Percentiles rank a stretch among this genome's conserved stretches.
These are phyloP conservation scores for Rhynchomys soricoides DNA, from an alignment of 2,113 vertebrate genomes.

Conservation along the genomic window DNA sequence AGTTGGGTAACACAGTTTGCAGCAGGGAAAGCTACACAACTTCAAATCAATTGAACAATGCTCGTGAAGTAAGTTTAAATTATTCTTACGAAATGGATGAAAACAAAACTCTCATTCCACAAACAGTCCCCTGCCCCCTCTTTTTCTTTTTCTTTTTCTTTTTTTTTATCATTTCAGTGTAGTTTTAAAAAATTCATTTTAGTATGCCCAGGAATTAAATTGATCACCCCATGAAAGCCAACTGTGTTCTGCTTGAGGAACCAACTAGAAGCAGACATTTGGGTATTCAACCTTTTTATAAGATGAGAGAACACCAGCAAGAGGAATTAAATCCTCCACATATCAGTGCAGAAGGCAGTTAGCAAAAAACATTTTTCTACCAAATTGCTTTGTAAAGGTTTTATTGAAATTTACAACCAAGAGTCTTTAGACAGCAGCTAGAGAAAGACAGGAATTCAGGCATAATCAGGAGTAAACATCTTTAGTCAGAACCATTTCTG, in stretches of 20 bases:
- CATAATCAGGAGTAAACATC: neutral
- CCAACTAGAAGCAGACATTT: conserved; percentile 51
- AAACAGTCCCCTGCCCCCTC: neutral
- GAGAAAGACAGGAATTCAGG: conserved; percentile 27
- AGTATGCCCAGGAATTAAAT: conserved; percentile 52
- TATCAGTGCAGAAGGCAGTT: conserved; percentile 41
- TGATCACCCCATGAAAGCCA: conserved; percentile 45
- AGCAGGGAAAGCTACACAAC: neutral
- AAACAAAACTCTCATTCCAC: conserved; percentile 21
- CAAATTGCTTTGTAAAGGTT: conserved; percentile 49
- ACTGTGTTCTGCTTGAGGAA: conserved; percentile 60
- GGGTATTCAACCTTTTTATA: conserved; percentile 29
- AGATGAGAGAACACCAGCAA: conserved; percentile 33
- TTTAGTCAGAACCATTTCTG: neutral
- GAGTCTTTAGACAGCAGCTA: conserved; percentile 13
- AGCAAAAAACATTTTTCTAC: conserved; percentile 61
- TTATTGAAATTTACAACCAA: conserved; percentile 52
- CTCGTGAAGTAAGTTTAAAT: neutral
- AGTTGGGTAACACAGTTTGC: neutral
- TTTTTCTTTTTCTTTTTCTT: neutral
- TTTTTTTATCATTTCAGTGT: neutral
- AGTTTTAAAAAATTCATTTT: conserved; percentile 32
- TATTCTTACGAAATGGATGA: neutral
- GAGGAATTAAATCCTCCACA: conserved; percentile 56
- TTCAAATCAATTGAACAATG: neutral